Evolutionary conservation across 2,113 vertebrate genomes (phyloP).

Genomic region (Neofelis nebulosa): DNA sequence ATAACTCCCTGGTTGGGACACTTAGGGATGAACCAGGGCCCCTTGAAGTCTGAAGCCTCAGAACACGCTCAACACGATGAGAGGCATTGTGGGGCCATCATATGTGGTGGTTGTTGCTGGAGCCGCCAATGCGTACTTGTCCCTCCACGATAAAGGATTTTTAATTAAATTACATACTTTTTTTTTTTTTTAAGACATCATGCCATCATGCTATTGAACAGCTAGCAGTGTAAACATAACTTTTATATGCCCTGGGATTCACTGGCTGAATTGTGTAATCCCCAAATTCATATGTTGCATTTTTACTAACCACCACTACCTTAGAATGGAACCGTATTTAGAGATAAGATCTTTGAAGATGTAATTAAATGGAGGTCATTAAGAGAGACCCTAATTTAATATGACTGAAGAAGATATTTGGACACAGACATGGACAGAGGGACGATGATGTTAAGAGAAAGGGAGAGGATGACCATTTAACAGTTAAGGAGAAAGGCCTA

Average conservation of each 20-base stretch:
- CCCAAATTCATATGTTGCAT: neutral
- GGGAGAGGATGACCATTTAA: neutral
- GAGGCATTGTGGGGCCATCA: conserved; percentile 86
- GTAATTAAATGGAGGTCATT: neutral
- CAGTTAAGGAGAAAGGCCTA: neutral
- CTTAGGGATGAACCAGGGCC: conserved; percentile 94
- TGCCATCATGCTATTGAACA: neutral
- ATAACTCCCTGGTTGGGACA: conserved; percentile 91
- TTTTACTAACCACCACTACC: neutral
- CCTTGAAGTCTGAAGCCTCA: conserved; percentile 91
- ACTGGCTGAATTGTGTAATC: neutral
- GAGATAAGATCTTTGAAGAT: neutral
- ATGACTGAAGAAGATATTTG: neutral
- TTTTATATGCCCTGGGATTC: neutral
- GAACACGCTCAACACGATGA: conserved; percentile 93
- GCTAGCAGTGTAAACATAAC: neutral
- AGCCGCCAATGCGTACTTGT: no score
- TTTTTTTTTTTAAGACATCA: no score
- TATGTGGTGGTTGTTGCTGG: conserved; percentile 83
- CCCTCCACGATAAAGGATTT: neutral
- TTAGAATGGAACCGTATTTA: neutral
- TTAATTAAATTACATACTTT: neutral
- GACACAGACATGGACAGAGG: neutral
- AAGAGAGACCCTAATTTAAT: neutral
- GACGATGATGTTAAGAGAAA: neutral